Base-by-base conservation (phyloP, 2,888 invertebrate species). In the Hermaeophaga mercurialis region DNA sequence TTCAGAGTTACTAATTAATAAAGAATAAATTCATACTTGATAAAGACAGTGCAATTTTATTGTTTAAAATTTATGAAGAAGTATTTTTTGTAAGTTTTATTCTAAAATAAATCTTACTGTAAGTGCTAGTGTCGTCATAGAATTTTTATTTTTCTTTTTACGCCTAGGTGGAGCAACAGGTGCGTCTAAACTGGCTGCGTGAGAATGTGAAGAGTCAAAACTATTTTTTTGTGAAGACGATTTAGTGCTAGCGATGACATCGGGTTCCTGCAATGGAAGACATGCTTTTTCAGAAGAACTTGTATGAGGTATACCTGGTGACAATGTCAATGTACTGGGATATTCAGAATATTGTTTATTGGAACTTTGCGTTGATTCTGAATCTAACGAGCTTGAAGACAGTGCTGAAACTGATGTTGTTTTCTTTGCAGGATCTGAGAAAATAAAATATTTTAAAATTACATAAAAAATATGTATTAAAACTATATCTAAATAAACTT, bases 201-300 rank as follows among this genome's bases (percentile, higher is more conserved):
- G 57, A 61, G 50, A 14, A 22, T 52, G 53, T 46, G 55, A 38
- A 44, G 36, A 50, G 47, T 58, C 64, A 47, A 57, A 55, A 47
- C 36, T 54, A 74, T 73, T 80, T 79, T 62, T 80, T 44, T 34
- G 17, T 18, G 36, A 33, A 4, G 79, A 78, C 54, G 86, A 80
- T 74, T 94, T 95, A 61, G 94, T 92, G 79, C 94, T 95, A 56
- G 93, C 92, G 67, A 95, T 93, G 70, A 95, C 92, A 79, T 96
- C 95, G 1, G 95, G 95, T 78, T 94, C 94, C 73, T 87, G 86
- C 74, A 86, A 80, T 43, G 81, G 80, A 57, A 82, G 70, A 78
- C 73, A 54, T 24, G 66, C 56, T 62, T 67, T 68, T 24, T 68
- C 68, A 26, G 39, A 39, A 24, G 19, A 22, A 15, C 24, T 44